phyloP scores from a whole-genome alignment of 2,113 vertebrate genomes.

The Nothobranchius furzeri region DNA sequence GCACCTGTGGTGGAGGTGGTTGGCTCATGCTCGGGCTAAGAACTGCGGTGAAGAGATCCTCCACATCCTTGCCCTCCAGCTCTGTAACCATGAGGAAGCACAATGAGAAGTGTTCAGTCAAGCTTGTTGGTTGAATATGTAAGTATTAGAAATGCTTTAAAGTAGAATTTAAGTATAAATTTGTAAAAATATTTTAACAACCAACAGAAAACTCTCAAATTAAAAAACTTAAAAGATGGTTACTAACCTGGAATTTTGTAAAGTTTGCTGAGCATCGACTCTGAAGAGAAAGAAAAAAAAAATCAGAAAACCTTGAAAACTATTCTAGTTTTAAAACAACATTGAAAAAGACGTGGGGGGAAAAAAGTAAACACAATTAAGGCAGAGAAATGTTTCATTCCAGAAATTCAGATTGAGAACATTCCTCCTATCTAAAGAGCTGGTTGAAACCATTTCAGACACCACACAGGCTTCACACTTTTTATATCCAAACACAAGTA shows the following conservation, averaged over 20 bases:
- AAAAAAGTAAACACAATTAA: neutral
- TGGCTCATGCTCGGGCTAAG: conserved; percentile 88
- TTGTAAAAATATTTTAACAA: neutral
- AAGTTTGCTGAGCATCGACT: conserved; percentile 95
- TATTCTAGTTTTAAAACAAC: neutral
- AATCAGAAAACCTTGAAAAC: conserved; percentile 5
- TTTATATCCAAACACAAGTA: neutral
- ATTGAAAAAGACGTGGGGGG: neutral
- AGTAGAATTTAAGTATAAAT: no score
- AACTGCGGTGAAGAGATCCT: conserved; percentile 95
- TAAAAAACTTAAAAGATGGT: neutral
- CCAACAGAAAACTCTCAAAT: neutral
- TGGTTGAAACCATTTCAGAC: no score
- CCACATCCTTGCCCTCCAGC: conserved; percentile 96
- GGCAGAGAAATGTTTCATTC: no score
- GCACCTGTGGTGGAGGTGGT: conserved; percentile 80
- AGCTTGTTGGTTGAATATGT: neutral
- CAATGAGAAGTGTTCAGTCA: neutral
- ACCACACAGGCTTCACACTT: no score
- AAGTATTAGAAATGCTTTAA: neutral
- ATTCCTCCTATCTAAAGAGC: no score
- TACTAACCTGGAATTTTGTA: conserved; percentile 97
- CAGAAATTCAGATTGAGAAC: no score
- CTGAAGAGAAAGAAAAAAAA: conserved; percentile 71
- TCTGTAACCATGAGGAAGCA: conserved; percentile 73